Base-by-base conservation (phyloP, 2,797 vertebrate genomes). In the Pangasius krempfi region DNA sequence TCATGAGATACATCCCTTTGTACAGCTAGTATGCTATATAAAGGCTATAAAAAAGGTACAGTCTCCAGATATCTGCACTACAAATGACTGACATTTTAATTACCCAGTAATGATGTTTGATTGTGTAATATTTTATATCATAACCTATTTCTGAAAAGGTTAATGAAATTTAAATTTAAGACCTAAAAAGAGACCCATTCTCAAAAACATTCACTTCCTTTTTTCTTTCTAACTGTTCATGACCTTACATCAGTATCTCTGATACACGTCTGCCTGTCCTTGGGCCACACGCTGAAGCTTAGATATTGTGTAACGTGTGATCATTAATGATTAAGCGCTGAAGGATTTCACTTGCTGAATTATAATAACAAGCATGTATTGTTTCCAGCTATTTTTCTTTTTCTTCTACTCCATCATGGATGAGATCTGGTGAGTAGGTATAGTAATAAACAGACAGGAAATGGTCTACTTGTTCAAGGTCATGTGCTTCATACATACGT, bases 241-340 rank as follows among this genome's bases (percentile, higher is more conserved):
- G 66, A 27, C 50, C 52, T 44, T 37, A 25, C 13, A 86, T 30
- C 70, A 62, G 72, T 50, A 50, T n/a, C 60, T 86, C 25, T 78
- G 33, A 27, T 40, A 30, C 25, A 50, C 50, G 20, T 50, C 66
- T 12, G 40, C 70, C 4, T 75, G 88, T 83, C 88, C 56, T 54
- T 68, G 85, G 40, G 56, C 68, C 50, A 58, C 27, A 76, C 13
- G 12, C 68, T 27, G 14, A 40, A 54, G 44, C 58, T 86, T 79
- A 50, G 50, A 68, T 66, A 60, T 66, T 56, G 62, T 64, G 47
- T 44, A 73, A 66, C 1, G 33, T 33, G 40, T 80, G 40, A 68
- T 72, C 75, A 72, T 86, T 89, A 88, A 85, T 60, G n/a, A 86
- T 86, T 80, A 89, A 89, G 54, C 30, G 58, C 52, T 8, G 75